These are phyloP conservation scores for Volucella zonaria DNA, from an alignment of 2,888 invertebrate species.

Conservation along the genomic window DNA sequence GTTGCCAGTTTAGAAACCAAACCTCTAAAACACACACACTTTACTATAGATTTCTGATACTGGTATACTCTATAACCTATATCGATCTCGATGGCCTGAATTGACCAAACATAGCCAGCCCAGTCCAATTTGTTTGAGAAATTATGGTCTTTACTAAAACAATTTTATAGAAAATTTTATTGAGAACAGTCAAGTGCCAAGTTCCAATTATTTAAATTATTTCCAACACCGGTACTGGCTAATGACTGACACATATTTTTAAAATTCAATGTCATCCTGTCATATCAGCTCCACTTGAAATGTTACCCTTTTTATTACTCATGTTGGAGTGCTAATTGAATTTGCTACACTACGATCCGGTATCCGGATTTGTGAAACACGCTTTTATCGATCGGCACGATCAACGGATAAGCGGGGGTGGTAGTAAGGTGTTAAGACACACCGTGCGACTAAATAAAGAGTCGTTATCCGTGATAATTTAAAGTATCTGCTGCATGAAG, in stretches of 20 bases:
- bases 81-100: no score
- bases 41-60: no score
- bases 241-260: constrained; percentile 8
- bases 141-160: no score
- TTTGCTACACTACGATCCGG: constrained; percentile 41
- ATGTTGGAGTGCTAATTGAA: constrained; percentile 74
- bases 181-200: no score
- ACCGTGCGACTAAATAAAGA: constrained; percentile 61
- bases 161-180: no score
- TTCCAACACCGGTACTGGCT: constrained; percentile 13
- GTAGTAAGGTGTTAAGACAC: constrained; percentile 54
- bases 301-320: constrained; percentile 71
- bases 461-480: constrained; percentile 63
- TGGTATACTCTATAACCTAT: no score
- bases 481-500: constrained; percentile 59
- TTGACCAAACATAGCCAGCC: no score
- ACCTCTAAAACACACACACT: no score
- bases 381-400: constrained; percentile 69
- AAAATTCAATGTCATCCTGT: constrained; percentile 68
- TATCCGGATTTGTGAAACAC: constrained; percentile 63
- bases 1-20: no score
- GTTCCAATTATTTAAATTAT: constrained; percentile 42
- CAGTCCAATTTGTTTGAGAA: no score
- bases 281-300: constrained; percentile 58
- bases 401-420: constrained; percentile 66